Base-by-base conservation (phyloP, 2,888 invertebrate genomes). In the Neoaliturus tenellus region DNA sequence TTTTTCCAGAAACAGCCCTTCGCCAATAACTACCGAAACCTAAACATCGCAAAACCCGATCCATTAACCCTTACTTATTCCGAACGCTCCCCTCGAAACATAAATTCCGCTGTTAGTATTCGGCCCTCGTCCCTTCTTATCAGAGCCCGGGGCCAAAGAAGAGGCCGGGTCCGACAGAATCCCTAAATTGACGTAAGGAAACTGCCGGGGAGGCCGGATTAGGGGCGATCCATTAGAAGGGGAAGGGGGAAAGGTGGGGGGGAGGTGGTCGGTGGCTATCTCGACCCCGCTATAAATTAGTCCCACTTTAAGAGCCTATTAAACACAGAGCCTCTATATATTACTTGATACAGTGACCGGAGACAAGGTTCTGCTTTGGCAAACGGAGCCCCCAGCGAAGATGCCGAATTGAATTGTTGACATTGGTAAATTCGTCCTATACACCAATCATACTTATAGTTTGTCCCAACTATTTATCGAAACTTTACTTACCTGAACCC, bases 301-400 rank as follows among this genome's bases (percentile, higher is more conserved):
- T n/a, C 55, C 82, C 73, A 73, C 31, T 35, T 51, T 82, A 82
- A 82, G 82, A 73, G 82, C 55, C 82, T 82, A 82, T 82, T 82
- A 82, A 82, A 82, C 82, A 73, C 82, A 82, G 69, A 82, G 71
- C 39, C 69, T 41, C 82, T 73, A 82, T 82, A 82, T 73, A 82
- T 82, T 82, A 82, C 75, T 33, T 20, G 69, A 8, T n/a, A 71
- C 35, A 55, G 78, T 78, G 78, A 55, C 78, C 78, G 78, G 20
- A 55, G n/a, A n/a, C n/a, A n/a, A n/a, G n/a, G 31, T 25, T 67
- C 67, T 10, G 31, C 25, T 33, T 28, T 33, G 12, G 10, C 20
- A 20, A 58, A 14, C 58, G 12, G 58, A 14, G 58, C 44, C 10
- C 44, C 44, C 17, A n/a, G n/a, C n/a, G n/a, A n/a, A n/a, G n/a